phyloP scores from a whole-genome alignment of 1,140 invertebrate genomes.

The Lepidurus packardi region DNA sequence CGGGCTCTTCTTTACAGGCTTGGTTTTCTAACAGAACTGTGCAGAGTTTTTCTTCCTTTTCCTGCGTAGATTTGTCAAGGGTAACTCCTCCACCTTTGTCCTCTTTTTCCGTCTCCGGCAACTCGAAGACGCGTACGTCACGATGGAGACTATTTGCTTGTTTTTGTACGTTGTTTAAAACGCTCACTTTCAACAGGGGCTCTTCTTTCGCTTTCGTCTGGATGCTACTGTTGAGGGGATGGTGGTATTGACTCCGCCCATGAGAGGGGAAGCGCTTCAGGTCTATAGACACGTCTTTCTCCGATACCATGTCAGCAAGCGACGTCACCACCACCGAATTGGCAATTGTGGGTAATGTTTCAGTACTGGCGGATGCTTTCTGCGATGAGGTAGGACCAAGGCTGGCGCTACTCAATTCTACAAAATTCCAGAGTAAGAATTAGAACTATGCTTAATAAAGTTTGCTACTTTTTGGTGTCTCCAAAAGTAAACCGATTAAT shows the following conservation, averaged over 20 bases:
- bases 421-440: not conserved
- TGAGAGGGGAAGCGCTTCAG: slow-evolving; percentile 27
- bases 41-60: not conserved
- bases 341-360: not conserved
- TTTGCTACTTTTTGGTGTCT: too few species aligned
- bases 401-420: not conserved
- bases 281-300: slow-evolving; percentile 23
- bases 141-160: slow-evolving; percentile 23
- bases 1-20: slow-evolving; percentile 24
- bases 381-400: not conserved
- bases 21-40: not conserved
- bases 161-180: slow-evolving; percentile 34
- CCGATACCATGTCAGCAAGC: not conserved
- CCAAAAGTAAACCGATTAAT: too few species aligned
- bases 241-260: too few species aligned
- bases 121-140: not conserved
- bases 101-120: not conserved
- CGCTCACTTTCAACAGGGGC: slow-evolving; percentile 34
- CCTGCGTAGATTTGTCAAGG: not conserved
- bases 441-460: too few species aligned
- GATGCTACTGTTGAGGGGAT: too few species aligned
- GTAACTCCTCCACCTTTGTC: not conserved
- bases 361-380: not conserved
- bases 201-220: slow-evolving; percentile 38
- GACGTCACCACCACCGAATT: not conserved